phyloP scores from a whole-genome alignment of 2,113 vertebrate genomes.

The Antigone vipio region DNA sequence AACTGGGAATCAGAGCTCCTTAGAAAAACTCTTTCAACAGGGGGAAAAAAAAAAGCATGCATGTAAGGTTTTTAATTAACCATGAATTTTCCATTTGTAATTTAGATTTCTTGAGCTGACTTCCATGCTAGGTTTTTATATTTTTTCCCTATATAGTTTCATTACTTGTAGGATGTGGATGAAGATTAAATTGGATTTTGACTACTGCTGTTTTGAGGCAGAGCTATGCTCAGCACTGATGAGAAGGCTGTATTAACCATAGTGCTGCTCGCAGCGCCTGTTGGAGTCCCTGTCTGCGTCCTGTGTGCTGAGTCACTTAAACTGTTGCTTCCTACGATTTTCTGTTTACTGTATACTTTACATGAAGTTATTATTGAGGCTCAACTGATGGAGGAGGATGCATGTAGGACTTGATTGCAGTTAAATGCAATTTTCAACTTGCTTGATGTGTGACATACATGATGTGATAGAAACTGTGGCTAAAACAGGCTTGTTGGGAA shows the following conservation, averaged over 20 bases:
- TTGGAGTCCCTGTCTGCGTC: neutral
- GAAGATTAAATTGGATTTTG: neutral
- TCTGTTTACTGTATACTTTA: neutral
- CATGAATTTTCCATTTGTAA: neutral
- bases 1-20: neutral
- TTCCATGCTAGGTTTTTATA: neutral
- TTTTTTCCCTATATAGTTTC: neutral
- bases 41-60: accelerated
- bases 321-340: neutral
- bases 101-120: neutral
- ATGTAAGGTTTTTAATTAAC: neutral
- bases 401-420: neutral
- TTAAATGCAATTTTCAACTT: neutral
- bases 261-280: neutral
- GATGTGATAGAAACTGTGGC: neutral
- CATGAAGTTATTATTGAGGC: neutral
- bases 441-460: neutral
- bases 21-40: neutral
- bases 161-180: neutral
- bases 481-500: neutral
- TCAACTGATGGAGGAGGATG: neutral
- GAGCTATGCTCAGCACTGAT: neutral
- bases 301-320: neutral
- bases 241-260: neutral
- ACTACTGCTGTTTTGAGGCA: neutral